Conservation (phyloP, 2,888 invertebrate species). For the Galerucella calmariensis region DNA sequence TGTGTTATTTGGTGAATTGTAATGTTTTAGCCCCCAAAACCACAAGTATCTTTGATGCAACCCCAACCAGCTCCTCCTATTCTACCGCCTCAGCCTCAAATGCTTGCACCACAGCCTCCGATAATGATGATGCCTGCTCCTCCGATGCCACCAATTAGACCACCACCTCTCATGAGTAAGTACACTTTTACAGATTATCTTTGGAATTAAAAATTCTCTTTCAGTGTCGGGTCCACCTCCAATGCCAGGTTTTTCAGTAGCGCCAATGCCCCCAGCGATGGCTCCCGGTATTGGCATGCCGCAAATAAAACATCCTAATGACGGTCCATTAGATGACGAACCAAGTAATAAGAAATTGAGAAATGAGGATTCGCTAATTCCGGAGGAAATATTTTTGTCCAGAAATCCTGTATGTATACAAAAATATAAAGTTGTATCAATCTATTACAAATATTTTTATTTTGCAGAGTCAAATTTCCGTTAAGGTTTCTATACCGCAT, state of each 20-base stretch:
- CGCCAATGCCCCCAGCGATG: slow-evolving; percentile 61
- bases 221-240: slow-evolving; percentile 66
- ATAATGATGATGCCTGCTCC: slow-evolving; percentile 75
- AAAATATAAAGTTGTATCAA: not conserved
- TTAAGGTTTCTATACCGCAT: slow-evolving; percentile 85
- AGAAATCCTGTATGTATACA: slow-evolving; percentile 69
- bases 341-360: slow-evolving; percentile 88
- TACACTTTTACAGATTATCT: not conserved
- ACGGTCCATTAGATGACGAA: slow-evolving; percentile 76
- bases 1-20: not conserved
- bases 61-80: slow-evolving; percentile 63
- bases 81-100: slow-evolving; percentile 66
- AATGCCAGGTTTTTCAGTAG: slow-evolving; percentile 64
- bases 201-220: slow-evolving; percentile 26
- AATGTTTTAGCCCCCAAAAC: slow-evolving; percentile 42
- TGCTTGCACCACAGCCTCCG: slow-evolving; percentile 66
- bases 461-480: slow-evolving; percentile 77
- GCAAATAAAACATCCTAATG: slow-evolving; percentile 66
- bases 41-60: slow-evolving; percentile 64
- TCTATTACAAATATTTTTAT: slow-evolving; percentile 12
- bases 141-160: slow-evolving; percentile 69
- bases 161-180: slow-evolving; percentile 71
- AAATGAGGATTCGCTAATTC: slow-evolving; percentile 92
- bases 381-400: slow-evolving; percentile 84
- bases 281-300: slow-evolving; percentile 61